phyloP scores from a whole-genome alignment of 64 coral and sea anemone genomes.

The Platygyra sinensis region DNA sequence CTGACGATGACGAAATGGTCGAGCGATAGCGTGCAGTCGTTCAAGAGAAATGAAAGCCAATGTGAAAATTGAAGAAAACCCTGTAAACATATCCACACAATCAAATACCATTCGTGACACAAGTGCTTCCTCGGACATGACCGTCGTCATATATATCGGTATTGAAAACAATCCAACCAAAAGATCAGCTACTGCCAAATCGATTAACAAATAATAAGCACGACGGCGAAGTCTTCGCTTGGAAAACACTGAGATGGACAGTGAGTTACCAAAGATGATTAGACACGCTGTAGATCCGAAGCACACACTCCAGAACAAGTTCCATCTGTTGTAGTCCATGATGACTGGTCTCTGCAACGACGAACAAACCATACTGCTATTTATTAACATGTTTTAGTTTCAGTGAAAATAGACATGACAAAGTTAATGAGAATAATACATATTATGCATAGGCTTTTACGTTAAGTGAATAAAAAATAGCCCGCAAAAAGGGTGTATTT shows the following conservation, averaged over 20 bases:
- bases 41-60: conserved; percentile 23
- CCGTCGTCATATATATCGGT: background rate
- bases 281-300: background rate
- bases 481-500: too few relatives aligned
- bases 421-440: too few relatives aligned
- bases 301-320: background rate
- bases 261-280: background rate
- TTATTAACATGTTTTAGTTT: too few relatives aligned
- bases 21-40: conserved; percentile 13
- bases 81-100: conserved; percentile 37
- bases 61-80: conserved; percentile 28
- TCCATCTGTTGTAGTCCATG: background rate
- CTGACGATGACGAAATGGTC: conserved; percentile 10
- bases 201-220: background rate
- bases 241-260: conserved; percentile 12
- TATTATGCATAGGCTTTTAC: too few relatives aligned
- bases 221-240: conserved; percentile 5
- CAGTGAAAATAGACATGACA: too few relatives aligned
- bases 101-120: too few relatives aligned
- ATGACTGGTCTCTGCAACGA: background rate
- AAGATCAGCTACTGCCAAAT: conserved; percentile 7
- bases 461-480: too few relatives aligned
- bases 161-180: background rate
- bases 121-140: background rate
- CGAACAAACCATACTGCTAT: too few relatives aligned